Base-by-base conservation (phyloP, 2,888 invertebrate genomes). In the Exocentrus adspersus region DNA sequence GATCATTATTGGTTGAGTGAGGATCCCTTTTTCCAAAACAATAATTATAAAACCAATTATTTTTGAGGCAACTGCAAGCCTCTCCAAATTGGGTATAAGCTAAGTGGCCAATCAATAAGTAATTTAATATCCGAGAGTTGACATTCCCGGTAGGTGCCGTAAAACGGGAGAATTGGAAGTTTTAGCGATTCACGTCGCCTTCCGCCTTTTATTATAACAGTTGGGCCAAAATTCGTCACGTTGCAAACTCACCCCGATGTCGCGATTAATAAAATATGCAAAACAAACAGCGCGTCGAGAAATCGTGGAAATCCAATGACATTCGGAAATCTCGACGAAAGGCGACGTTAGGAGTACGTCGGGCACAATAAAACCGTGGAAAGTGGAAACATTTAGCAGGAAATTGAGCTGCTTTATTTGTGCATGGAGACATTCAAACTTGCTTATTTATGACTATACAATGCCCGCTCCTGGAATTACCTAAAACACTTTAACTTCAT, bases 231-330 rank as follows among this genome's bases (percentile, higher is more conserved):
- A 68, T 71, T 71, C 68, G 70, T 70, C 67, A 71, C 71, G 71
- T 67, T 56, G 53, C 53, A 59, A n/a, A 45, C 64, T 66, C 60
- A 50, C 56, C 67, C 53, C 45, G 52, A 53, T 65, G 62, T 62
- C 65, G 62, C 72, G 73, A 76, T 77, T 77, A 77, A 77, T 76
- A 77, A 77, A 77, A 77, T 75, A 77, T 77, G 75, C 73, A 76
- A 77, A 77, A 76, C 73, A 75, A 76, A 74, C 72, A 71, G 72
- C 60, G 65, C 57, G 42, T 59, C 48, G 67, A 62, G 69, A 64
- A 73, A 68, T 67, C 68, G 67, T 59, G 70, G 65, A 70, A 73
- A 70, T 70, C 69, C 68, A 67, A 72, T 70, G 70, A 68, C 69
- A 67, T 70, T 70, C 67, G 67, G 67, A 69, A 72, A 71, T 68